phyloP scores from a whole-genome alignment of 2,113 vertebrate genomes.

The Sphaerodactylus townsendi region DNA sequence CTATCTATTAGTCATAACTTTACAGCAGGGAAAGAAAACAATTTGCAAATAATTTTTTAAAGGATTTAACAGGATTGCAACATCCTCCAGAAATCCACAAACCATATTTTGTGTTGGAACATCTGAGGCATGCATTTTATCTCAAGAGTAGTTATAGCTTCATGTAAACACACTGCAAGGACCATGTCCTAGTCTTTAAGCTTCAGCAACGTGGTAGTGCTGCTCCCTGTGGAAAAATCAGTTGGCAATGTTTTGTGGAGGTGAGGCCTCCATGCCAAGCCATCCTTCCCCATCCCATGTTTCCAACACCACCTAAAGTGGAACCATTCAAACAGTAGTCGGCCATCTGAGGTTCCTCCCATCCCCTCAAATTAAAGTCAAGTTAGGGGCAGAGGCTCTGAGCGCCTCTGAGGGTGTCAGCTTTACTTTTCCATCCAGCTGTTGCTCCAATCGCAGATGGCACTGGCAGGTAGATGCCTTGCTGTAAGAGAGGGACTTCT shows the following conservation, averaged over 20 bases:
- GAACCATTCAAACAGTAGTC: not conserved
- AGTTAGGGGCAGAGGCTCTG: constrained; percentile 43
- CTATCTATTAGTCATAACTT: not conserved
- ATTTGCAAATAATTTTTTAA: not conserved
- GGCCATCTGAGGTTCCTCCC: not conserved
- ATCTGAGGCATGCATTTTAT: not conserved
- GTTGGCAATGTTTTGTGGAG: not conserved
- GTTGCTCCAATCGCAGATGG: constrained; percentile 64
- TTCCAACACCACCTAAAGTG: accelerated
- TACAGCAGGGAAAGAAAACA: not conserved
- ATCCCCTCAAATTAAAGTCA: constrained; percentile 59
- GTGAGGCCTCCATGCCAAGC: not conserved
- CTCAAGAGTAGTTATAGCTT: not conserved
- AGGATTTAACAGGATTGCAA: not conserved
- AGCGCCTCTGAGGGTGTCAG: constrained; percentile 26
- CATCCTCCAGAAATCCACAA: not conserved
- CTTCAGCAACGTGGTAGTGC: not conserved
- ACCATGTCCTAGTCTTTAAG: not conserved
- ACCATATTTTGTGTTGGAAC: not conserved
- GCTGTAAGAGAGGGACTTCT: constrained; percentile 61
- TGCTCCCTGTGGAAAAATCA: not conserved
- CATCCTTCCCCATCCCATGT: not conserved
- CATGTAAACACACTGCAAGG: not conserved
- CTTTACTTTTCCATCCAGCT: constrained; percentile 45
- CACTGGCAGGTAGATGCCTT: constrained; percentile 75